Evolutionary conservation across 2,797 vertebrate genomes (phyloP).

Genomic region (Phrynocephalus forsythii): DNA sequence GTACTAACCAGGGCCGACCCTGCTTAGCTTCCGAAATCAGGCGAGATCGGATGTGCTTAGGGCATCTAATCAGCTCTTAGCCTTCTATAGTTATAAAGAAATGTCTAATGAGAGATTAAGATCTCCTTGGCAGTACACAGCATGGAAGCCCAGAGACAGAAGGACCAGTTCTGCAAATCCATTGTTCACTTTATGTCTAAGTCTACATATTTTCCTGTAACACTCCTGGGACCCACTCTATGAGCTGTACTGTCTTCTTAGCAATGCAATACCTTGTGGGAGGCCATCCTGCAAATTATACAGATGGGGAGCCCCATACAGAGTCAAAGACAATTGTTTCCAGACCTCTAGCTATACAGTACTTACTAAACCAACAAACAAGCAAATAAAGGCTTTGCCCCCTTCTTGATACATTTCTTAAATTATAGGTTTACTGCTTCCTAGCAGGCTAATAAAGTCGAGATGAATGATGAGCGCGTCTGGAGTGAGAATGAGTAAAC

Average conservation of each 20-base stretch:
- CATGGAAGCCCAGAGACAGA: not conserved
- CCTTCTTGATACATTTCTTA: conserved; percentile 61
- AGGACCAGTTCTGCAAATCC: not conserved
- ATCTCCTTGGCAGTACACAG: not conserved
- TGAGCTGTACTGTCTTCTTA: not conserved
- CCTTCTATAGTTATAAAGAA: not conserved
- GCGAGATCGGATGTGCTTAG: too few relatives aligned
- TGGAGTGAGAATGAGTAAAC: conserved; percentile 72
- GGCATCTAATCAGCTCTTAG: too few relatives aligned
- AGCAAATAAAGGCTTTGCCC: conserved; percentile 44
- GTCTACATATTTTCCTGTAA: not conserved
- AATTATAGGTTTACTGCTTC: conserved; percentile 72
- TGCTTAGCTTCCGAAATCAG: too few relatives aligned
- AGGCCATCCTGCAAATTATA: conserved; percentile 24
- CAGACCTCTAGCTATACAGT: conserved; percentile 38
- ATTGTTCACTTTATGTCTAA: not conserved
- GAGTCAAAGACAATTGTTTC: conserved; percentile 38
- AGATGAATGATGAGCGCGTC: conserved; percentile 70
- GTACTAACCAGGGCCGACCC: too few relatives aligned
- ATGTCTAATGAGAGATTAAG: not conserved
- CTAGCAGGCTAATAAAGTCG: conserved; percentile 72
- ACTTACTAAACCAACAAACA: conserved; percentile 63
- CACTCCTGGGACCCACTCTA: not conserved
- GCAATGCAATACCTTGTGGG: conserved; percentile 9
- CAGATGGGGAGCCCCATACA: not conserved